Percentiles rank a stretch among this genome's conserved stretches.
phyloP scores from a whole-genome alignment of 2,888 invertebrate species.

The Microctonus aethiopoides region DNA sequence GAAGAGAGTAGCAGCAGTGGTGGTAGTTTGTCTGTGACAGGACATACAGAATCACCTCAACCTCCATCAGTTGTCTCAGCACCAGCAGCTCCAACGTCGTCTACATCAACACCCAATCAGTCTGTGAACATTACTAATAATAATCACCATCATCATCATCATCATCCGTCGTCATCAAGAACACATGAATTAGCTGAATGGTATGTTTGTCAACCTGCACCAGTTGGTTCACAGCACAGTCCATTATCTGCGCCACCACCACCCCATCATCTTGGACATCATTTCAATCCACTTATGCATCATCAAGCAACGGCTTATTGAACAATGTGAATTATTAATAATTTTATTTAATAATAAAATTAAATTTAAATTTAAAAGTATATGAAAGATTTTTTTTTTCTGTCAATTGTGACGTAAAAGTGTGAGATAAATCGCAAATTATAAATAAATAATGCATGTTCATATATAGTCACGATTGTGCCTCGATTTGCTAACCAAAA shows the following conservation, averaged over 20 bases:
- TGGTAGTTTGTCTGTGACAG: constrained; percentile 79
- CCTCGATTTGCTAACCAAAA: constrained; percentile 52
- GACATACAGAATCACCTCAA: constrained; percentile 66
- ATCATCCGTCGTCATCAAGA: constrained; percentile 65
- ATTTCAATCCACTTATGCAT: constrained; percentile 73
- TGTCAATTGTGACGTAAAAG: neutral
- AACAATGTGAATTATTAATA: constrained; percentile 35
- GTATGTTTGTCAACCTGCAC: constrained; percentile 83
- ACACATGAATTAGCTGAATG: constrained; percentile 79
- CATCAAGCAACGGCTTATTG: constrained; percentile 69
- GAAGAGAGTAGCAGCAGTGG: constrained; percentile 86
- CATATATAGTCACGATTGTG: constrained; percentile 54
- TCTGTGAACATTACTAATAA: constrained; percentile 47
- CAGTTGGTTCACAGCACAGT: constrained; percentile 68
- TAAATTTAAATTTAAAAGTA: too few relatives aligned
- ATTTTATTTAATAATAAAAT: neutral
- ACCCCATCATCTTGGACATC: constrained; percentile 74
- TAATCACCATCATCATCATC: constrained; percentile 52
- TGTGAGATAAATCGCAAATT: neutral
- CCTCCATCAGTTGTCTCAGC: constrained; percentile 65
- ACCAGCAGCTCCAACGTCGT: constrained; percentile 65
- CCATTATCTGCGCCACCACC: constrained; percentile 78
- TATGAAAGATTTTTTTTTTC: neutral
- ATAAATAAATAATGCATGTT: constrained; percentile 35
- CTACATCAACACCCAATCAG: constrained; percentile 48